Percentiles rank a stretch among this genome's conserved stretches.
phyloP scores from a whole-genome alignment of 2,797 vertebrate species.

The Centropyge bicolor region DNA sequence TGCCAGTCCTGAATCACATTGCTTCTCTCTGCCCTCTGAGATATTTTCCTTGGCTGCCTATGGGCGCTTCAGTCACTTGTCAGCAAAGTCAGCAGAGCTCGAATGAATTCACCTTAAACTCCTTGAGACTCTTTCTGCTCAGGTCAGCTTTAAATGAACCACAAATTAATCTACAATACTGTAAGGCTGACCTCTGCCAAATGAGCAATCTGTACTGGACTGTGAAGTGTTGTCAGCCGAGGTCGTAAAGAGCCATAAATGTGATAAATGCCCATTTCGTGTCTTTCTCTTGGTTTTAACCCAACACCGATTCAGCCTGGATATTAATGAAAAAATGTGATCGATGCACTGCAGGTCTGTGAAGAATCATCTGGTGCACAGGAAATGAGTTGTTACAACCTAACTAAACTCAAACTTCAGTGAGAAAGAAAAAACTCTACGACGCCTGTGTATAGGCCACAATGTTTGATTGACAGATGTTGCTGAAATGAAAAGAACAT shows the following conservation, averaged over 20 bases:
- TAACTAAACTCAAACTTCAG: not conserved
- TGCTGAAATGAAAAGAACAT: not conserved
- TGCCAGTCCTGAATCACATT: slow-evolving; percentile 13
- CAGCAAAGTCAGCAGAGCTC: slow-evolving; percentile 66
- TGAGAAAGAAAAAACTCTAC: not conserved
- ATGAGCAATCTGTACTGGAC: slow-evolving; percentile 27
- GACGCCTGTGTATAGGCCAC: not conserved
- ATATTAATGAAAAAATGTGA: slow-evolving; percentile 16
- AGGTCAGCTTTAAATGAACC: slow-evolving; percentile 62
- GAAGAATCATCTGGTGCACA: not conserved
- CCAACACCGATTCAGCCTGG: not conserved
- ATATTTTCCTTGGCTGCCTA: slow-evolving; percentile 36
- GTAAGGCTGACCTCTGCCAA: slow-evolving; percentile 44
- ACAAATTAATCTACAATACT: slow-evolving; percentile 49
- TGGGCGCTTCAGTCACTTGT: slow-evolving; percentile 55
- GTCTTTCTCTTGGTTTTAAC: slow-evolving; percentile 1
- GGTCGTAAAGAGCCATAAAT: slow-evolving; percentile 10
- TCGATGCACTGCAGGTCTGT: not conserved
- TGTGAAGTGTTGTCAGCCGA: slow-evolving; percentile 24
- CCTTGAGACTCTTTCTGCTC: slow-evolving; percentile 56
- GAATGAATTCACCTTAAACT: slow-evolving; percentile 60
- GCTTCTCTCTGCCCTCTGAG: slow-evolving; percentile 39
- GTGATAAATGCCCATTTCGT: slow-evolving; percentile 32
- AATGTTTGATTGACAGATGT: not conserved
- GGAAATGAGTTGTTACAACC: not conserved